Evolutionary conservation across 2,888 invertebrate genomes (phyloP).

Genomic region (Prosopocoilus inquinatus): DNA sequence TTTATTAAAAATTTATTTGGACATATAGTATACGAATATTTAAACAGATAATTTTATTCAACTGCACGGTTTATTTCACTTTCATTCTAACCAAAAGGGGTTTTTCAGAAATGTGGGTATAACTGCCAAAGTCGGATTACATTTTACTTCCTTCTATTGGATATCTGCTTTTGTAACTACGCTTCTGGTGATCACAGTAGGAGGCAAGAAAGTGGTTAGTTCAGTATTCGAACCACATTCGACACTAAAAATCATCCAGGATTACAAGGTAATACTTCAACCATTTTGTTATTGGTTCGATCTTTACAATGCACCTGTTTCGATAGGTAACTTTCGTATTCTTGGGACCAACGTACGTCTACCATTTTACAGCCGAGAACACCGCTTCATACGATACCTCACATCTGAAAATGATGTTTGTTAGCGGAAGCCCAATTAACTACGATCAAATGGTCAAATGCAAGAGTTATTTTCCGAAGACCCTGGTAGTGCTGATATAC

Average conservation of each 20-base stretch:
- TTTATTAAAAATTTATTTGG: too few relatives aligned
- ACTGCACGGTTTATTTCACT: neutral
- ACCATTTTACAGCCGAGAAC: constrained; percentile 20
- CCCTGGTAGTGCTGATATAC: constrained; percentile 41
- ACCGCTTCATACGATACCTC: constrained; percentile 7
- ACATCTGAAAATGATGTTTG: constrained; percentile 9
- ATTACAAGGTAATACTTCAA: constrained; percentile 38
- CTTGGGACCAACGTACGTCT: constrained; percentile 25
- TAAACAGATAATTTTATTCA: neutral
- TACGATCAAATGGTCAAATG: constrained; percentile 25
- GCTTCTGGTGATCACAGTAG: constrained; percentile 24
- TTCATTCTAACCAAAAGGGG: neutral
- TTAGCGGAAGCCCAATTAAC: constrained; percentile 32
- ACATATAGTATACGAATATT: too few relatives aligned
- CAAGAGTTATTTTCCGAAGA: constrained; percentile 37
- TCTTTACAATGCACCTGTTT: neutral
- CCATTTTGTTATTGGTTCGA: neutral
- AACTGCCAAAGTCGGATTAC: constrained; percentile 4
- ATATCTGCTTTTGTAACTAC: constrained; percentile 31
- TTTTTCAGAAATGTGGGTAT: neutral
- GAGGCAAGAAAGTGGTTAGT: constrained; percentile 28
- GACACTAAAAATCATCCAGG: constrained; percentile 26
- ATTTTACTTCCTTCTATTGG: constrained; percentile 37
- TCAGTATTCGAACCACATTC: constrained; percentile 28
- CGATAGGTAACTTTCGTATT: constrained; percentile 11